A percentile compares a stretch with the other conserved stretches of the same genome.
phyloP scores from a whole-genome alignment of 1,140 invertebrate species.

The Chironomus tepperi region DNA sequence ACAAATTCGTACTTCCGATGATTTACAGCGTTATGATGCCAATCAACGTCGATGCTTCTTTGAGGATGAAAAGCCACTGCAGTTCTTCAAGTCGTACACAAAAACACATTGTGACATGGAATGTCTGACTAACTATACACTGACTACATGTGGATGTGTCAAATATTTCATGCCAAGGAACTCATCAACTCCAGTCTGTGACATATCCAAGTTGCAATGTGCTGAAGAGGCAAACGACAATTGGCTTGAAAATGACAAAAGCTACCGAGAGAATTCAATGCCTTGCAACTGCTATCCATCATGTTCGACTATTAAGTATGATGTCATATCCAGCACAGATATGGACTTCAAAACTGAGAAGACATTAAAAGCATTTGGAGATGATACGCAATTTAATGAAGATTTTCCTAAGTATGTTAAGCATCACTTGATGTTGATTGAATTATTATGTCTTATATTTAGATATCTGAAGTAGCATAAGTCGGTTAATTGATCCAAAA shows the following conservation, averaged over 20 bases:
- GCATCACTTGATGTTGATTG: no score
- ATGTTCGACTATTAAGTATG: background rate
- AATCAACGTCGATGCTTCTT: conserved; percentile 36
- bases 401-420: background rate
- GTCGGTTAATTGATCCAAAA: no score
- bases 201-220: background rate
- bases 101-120: conserved; percentile 38
- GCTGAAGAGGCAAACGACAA: background rate
- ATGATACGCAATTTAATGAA: background rate
- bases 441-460: no score
- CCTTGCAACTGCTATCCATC: background rate
- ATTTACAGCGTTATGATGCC: background rate
- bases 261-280: background rate
- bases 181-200: background rate
- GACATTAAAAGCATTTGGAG: background rate
- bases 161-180: conserved; percentile 37
- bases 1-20: background rate
- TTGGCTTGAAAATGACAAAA: background rate
- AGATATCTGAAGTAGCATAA: no score
- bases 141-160: conserved; percentile 34
- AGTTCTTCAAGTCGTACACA: conserved; percentile 39
- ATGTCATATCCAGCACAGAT: background rate
- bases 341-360: background rate
- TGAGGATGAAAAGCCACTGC: conserved; percentile 36
- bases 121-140: conserved; percentile 39